Base-by-base conservation (phyloP, 2,113 vertebrate species). In the Oncorhynchus clarkii region DNA sequence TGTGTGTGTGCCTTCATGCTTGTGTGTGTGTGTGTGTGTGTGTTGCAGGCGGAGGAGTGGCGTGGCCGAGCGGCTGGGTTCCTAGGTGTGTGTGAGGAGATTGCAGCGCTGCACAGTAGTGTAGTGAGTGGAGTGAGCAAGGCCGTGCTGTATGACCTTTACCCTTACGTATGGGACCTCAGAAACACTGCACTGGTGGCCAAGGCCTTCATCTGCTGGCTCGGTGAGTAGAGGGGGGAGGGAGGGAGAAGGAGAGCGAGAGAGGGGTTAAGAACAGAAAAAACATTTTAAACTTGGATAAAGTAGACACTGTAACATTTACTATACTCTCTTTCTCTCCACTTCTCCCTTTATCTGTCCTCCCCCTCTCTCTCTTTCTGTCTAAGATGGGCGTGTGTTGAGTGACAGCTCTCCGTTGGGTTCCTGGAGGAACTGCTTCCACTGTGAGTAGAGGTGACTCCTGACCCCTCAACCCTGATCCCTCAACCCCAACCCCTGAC, bases 131-230 rank as follows among this genome's bases (percentile, higher is more conserved):
- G 90, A 0, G 87, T 92, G 1, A 91, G 95, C 59, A 87, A 83
- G 69, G 94, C 93, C 0, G 90, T 95, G 72, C 94, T 96, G 34
- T 96, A 95, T 0, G 95, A 95, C 87, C 94, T 96, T 62, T 95
- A 96, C 82, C 95, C 94, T 26, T 96, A 96, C 49, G 93, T 96
- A 75, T 96, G 95, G 95, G 95, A 95, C 89, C 87, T 96, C 82
- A 91, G 95, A 73, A 96, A 96, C 90, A 88, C 90, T 1, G 88
- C 94, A 65, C 90, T 96, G 84, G 91, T 95, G 0, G 89, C 94
- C 72, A 92, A 94, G 45, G 94, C 95, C 75, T 95, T 96, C 26
- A 14, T 95, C 79, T 92, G 89, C 82, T 96, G 95, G 95, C 88
- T 96, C 74, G 95, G 95, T 95, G 80, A 90, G 92, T 31, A 34